Evolutionary conservation across 64 coral and sea anemone species (phyloP).

Genomic region (Cladopsammia gracilis): DNA sequence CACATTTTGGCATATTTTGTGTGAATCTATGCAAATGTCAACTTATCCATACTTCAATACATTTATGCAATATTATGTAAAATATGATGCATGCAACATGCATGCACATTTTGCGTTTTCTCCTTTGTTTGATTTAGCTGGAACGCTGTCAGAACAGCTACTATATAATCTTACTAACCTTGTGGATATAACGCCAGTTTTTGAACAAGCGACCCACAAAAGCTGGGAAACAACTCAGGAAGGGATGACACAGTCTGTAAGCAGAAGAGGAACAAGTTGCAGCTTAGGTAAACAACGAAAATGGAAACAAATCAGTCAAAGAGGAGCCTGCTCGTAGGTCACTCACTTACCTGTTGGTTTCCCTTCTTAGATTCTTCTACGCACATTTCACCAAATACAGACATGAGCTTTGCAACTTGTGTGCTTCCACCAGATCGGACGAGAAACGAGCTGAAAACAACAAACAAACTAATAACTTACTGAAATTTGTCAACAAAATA

Average conservation of each 20-base stretch:
- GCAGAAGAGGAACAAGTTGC: background rate
- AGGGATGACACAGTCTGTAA: background rate
- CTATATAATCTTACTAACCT: background rate
- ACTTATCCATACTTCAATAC: too few species aligned
- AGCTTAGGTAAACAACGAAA: too few species aligned
- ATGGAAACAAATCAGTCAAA: too few species aligned
- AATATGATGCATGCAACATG: too few species aligned
- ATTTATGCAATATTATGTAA: too few species aligned
- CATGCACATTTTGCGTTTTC: too few species aligned
- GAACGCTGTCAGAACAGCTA: too few species aligned
- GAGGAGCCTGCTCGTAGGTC: too few species aligned
- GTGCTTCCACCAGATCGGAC: conserved; percentile 13
- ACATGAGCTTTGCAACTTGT: conserved; percentile 21
- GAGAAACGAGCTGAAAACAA: conserved; percentile 15
- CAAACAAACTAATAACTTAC: background rate
- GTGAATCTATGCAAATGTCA: too few species aligned
- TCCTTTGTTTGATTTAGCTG: too few species aligned
- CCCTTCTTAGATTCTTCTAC: conserved; percentile 7
- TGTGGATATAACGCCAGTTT: conserved; percentile 11
- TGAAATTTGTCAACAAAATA: background rate
- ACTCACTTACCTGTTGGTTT: background rate
- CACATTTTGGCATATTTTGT: too few species aligned
- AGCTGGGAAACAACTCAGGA: conserved; percentile 6
- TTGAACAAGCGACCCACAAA: background rate
- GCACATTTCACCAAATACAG: conserved; percentile 21